These are phyloP conservation scores for Zaprionus ornatus DNA, from an alignment of 1,140 invertebrate genomes.

Conservation along the genomic window DNA sequence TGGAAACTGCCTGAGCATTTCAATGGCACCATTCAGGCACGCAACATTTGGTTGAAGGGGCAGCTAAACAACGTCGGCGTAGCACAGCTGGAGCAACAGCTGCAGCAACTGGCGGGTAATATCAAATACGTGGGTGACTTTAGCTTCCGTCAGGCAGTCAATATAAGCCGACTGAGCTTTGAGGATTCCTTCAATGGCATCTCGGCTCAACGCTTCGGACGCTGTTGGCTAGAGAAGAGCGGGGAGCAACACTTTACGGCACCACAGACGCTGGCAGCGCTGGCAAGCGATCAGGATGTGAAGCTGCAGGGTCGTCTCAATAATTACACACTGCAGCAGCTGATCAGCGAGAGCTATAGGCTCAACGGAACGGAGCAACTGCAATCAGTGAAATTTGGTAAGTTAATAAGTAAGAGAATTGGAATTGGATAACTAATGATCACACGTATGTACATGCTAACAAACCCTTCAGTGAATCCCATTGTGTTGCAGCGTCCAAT, in stretches of 20 bases:
- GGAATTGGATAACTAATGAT: not conserved
- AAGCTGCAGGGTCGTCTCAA: slow-evolving; percentile 75
- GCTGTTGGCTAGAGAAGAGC: slow-evolving; percentile 60
- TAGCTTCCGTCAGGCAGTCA: slow-evolving; percentile 72
- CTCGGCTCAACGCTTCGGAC: slow-evolving; percentile 48
- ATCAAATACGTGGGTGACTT: slow-evolving; percentile 79
- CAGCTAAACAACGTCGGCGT: slow-evolving; percentile 57
- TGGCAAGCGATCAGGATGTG: slow-evolving; percentile 67
- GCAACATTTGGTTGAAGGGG: slow-evolving; percentile 73
- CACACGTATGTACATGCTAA: not conserved
- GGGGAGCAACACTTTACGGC: slow-evolving; percentile 68
- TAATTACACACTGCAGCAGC: slow-evolving; percentile 69
- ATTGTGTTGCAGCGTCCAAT: slow-evolving; percentile 61
- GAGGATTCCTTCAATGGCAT: slow-evolving; percentile 68
- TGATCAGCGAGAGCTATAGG: slow-evolving; percentile 80
- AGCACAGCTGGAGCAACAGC: slow-evolving; percentile 59
- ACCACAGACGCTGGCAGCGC: slow-evolving; percentile 51
- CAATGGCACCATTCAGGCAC: slow-evolving; percentile 76
- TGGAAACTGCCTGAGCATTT: slow-evolving; percentile 61
- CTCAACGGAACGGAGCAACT: slow-evolving; percentile 78
- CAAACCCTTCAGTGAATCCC: slow-evolving; percentile 62
- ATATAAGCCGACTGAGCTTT: slow-evolving; percentile 63
- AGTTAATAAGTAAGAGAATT: slow-evolving; percentile 14
- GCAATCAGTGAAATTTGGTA: slow-evolving; percentile 80
- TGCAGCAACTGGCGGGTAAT: slow-evolving; percentile 72